phyloP scores from a whole-genome alignment of 2,888 invertebrate species.

The Drosophila neonasuta region DNA sequence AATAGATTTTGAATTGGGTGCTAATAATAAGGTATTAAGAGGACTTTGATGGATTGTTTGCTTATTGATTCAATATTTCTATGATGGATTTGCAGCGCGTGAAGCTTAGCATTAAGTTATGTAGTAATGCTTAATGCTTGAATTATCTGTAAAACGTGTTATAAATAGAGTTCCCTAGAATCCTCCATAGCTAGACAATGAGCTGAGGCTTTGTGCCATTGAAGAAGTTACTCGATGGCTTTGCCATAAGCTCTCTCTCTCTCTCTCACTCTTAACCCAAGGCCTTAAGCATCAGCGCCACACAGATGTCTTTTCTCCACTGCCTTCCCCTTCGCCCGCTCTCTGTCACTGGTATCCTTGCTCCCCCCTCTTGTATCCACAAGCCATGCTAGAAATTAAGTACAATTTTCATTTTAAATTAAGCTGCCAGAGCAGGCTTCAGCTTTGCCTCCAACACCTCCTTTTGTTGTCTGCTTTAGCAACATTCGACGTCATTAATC shows the following conservation, averaged over 20 bases:
- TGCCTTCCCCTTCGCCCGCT: too few species aligned
- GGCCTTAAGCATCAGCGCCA: conserved; percentile 29
- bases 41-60: background rate
- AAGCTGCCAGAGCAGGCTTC: conserved; percentile 64
- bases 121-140: conserved; percentile 27
- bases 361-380: conserved; percentile 6
- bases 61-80: conserved; percentile 12
- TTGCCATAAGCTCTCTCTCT: conserved; percentile 42
- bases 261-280: conserved; percentile 4
- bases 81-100: conserved; percentile 24
- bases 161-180: conserved; percentile 43
- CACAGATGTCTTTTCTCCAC: conserved; percentile 43
- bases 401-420: conserved; percentile 77
- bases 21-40: background rate
- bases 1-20: background rate
- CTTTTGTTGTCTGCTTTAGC: conserved; percentile 42
- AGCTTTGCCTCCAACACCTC: background rate
- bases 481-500: conserved; percentile 73
- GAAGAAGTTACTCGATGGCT: conserved; percentile 31
- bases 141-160: conserved; percentile 38
- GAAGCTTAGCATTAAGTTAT: conserved; percentile 15
- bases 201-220: conserved; percentile 26
- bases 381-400: conserved; percentile 68
- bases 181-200: conserved; percentile 40
- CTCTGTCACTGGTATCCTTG: background rate